Conservation (phyloP, 2,888 invertebrate genomes). For the Archips crataeganus region DNA sequence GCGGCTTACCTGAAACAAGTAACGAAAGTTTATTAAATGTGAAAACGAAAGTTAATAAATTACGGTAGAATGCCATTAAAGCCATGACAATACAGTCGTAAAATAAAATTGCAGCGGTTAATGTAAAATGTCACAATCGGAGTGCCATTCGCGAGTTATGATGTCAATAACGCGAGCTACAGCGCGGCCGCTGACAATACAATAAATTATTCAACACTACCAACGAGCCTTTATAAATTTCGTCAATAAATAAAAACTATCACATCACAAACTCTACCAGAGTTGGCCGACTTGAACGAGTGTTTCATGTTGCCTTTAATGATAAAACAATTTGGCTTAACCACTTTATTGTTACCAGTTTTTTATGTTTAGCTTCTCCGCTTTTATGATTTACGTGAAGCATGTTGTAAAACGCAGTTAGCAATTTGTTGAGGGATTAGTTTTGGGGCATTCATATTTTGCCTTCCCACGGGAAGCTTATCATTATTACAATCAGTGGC, state of each 20-base stretch:
- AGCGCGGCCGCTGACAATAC: slow-evolving; percentile 41
- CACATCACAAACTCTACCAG: slow-evolving; percentile 7
- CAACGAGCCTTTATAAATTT: slow-evolving; percentile 31
- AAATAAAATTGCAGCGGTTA: slow-evolving; percentile 33
- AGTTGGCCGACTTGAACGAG: slow-evolving; percentile 8
- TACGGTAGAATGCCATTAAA: slow-evolving; percentile 26
- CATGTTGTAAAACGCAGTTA: not conserved
- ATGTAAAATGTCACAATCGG: slow-evolving; percentile 22
- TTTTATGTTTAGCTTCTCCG: not conserved
- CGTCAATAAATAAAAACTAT: slow-evolving; percentile 28
- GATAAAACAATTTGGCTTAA: slow-evolving; percentile 13
- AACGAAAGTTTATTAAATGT: slow-evolving; percentile 34
- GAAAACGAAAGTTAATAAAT: slow-evolving; percentile 31
- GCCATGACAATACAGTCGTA: slow-evolving; percentile 32
- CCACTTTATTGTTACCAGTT: slow-evolving; percentile 18
- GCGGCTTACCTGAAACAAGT: slow-evolving; percentile 79
- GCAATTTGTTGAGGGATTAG: slow-evolving; percentile 3
- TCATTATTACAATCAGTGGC: slow-evolving; percentile 6
- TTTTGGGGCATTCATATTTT: not conserved
- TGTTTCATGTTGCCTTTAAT: slow-evolving; percentile 11
- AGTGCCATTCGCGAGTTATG: slow-evolving; percentile 31
- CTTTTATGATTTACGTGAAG: slow-evolving; percentile 10
- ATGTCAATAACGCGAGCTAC: slow-evolving; percentile 30
- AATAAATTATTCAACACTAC: slow-evolving; percentile 49
- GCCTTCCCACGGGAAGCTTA: slow-evolving; percentile 1